Conservation (phyloP, 2,797 vertebrate species). For the Xiphorhynchus erythropygius region DNA sequence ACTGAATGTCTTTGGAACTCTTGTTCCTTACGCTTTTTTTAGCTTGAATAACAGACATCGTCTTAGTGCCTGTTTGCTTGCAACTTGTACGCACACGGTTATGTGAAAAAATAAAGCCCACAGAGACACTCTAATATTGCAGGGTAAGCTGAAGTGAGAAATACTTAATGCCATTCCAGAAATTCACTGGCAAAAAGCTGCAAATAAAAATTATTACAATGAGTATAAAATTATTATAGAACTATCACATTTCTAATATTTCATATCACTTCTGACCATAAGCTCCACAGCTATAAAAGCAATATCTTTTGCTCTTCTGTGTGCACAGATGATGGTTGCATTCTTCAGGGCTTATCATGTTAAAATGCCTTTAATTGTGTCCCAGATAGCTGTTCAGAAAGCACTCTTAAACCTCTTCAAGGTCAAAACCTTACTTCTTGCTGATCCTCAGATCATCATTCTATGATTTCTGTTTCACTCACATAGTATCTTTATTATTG, state of each 20-base stretch:
- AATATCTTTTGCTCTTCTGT: constrained; percentile 71
- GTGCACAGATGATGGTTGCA: constrained; percentile 55
- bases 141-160: constrained; percentile 53
- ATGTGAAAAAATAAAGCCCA: constrained; percentile 34
- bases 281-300: constrained; percentile 77
- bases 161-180: constrained; percentile 61
- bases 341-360: constrained; percentile 70
- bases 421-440: constrained; percentile 69
- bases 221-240: constrained; percentile 79
- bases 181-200: constrained; percentile 63
- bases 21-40: constrained; percentile 9
- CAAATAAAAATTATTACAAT: constrained; percentile 74
- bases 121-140: constrained; percentile 16
- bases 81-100: neutral
- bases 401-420: constrained; percentile 72
- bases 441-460: constrained; percentile 64
- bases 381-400: constrained; percentile 54
- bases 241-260: constrained; percentile 77
- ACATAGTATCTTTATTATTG: constrained; percentile 44
- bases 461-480: constrained; percentile 54
- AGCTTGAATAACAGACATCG: neutral
- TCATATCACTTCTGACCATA: constrained; percentile 78
- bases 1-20: constrained; percentile 12
- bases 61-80: constrained; percentile 46
- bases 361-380: constrained; percentile 78